phyloP scores from a whole-genome alignment of 2,797 vertebrate species.

The Hippoglossus hippoglossus region DNA sequence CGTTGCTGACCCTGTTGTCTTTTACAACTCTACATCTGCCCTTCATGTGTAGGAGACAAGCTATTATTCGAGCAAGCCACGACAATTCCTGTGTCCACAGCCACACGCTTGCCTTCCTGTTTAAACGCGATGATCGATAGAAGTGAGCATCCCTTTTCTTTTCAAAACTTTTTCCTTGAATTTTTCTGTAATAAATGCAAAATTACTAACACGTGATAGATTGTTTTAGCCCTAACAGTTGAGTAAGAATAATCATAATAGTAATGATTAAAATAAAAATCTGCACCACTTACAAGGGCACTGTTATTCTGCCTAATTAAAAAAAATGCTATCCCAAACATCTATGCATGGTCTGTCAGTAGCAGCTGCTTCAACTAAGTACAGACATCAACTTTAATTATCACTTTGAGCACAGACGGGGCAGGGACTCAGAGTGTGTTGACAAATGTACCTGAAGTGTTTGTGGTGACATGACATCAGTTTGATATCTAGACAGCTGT shows the following conservation, averaged over 20 bases:
- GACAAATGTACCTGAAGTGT: neutral
- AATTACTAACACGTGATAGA: no score
- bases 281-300: neutral
- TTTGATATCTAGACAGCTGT: neutral
- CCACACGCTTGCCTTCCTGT: no score
- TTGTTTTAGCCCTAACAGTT: neutral
- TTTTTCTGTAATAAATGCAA: no score
- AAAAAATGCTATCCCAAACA: neutral
- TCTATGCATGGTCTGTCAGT: neutral
- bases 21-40: no score
- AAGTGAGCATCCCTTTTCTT: no score
- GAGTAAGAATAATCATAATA: neutral
- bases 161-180: no score
- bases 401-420: neutral
- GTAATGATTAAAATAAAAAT: neutral
- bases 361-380: conserved; percentile 1
- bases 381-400: neutral
- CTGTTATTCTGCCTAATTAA: no score
- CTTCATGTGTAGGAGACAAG: no score
- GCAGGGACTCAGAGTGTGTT: neutral
- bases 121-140: no score
- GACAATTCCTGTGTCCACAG: no score
- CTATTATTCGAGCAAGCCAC: no score
- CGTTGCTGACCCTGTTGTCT: no score
- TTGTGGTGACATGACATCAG: neutral